Evolutionary conservation across 1,140 invertebrate genomes (phyloP).

Genomic region (Fopius arisanus): DNA sequence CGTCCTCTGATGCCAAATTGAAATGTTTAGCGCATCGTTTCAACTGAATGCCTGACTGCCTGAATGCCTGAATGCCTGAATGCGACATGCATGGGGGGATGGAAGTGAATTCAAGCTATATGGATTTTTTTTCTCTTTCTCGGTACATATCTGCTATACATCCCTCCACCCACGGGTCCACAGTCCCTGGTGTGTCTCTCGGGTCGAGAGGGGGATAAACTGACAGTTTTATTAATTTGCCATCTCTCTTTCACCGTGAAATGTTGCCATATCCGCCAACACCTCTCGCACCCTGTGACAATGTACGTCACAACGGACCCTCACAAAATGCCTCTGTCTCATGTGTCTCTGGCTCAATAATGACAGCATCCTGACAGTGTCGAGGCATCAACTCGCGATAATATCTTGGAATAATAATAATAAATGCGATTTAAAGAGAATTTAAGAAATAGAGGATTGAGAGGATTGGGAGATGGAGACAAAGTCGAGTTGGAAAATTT

Average conservation of each 20-base stretch:
- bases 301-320: conserved; percentile 35
- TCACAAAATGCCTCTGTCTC: too few relatives aligned
- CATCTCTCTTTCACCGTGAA: conserved; percentile 63
- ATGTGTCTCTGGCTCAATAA: conserved; percentile 4
- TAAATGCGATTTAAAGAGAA: neutral
- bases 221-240: conserved; percentile 81
- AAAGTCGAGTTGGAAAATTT: conserved; percentile 61
- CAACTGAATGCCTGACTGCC: conserved; percentile 50
- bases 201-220: conserved; percentile 62
- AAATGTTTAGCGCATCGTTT: conserved; percentile 61
- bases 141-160: neutral
- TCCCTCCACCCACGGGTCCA: conserved; percentile 24
- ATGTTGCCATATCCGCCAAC: conserved; percentile 39
- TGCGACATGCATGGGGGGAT: conserved; percentile 36
- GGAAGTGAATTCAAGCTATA: neutral
- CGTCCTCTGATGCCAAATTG: conserved; percentile 54
- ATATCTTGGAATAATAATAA: neutral
- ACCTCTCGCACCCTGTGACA: conserved; percentile 29
- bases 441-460: conserved; percentile 1
- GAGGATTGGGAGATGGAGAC: conserved; percentile 4
- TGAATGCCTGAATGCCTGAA: conserved; percentile 48
- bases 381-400: neutral
- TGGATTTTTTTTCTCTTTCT: neutral
- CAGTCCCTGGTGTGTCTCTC: conserved; percentile 48
- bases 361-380: conserved; percentile 1